Evolutionary conservation across 2,113 vertebrate species (phyloP).

Genomic region (Tragelaphus scriptus): DNA sequence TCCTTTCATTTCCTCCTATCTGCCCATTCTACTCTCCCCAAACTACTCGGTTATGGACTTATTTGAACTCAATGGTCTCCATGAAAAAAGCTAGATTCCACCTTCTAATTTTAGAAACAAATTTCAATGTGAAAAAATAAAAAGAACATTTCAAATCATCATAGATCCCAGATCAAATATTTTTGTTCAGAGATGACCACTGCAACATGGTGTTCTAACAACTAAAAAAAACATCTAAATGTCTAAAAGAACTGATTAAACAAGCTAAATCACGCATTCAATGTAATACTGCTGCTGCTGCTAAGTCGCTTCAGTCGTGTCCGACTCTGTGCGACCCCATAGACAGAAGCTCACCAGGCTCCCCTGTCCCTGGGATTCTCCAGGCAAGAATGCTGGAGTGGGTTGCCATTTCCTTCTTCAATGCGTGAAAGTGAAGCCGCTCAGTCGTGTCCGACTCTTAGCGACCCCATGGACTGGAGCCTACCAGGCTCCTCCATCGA

Average conservation of each 20-base stretch:
- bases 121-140: slow-evolving; percentile 11
- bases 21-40: not conserved
- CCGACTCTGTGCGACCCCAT: too few relatives aligned
- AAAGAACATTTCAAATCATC: slow-evolving; percentile 9
- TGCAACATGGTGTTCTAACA: slow-evolving; percentile 5
- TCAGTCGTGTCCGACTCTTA: too few relatives aligned
- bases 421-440: too few relatives aligned
- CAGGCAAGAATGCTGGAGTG: too few relatives aligned
- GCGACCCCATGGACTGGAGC: too few relatives aligned
- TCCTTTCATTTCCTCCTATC: not conserved
- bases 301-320: too few relatives aligned
- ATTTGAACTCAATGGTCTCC: not conserved
- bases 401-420: too few relatives aligned
- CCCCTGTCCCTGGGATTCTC: too few relatives aligned
- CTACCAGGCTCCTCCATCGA: too few relatives aligned
- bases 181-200: not conserved
- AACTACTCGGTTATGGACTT: not conserved
- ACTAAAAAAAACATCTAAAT: slow-evolving; percentile 16
- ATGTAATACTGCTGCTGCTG: not conserved
- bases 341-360: too few relatives aligned
- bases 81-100: not conserved
- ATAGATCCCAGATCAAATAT: not conserved
- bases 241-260: slow-evolving; percentile 1
- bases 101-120: slow-evolving; percentile 18
- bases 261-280: not conserved